phyloP scores from a whole-genome alignment of 2,888 invertebrate species.

The Drosophila pseudotalamancana region DNA sequence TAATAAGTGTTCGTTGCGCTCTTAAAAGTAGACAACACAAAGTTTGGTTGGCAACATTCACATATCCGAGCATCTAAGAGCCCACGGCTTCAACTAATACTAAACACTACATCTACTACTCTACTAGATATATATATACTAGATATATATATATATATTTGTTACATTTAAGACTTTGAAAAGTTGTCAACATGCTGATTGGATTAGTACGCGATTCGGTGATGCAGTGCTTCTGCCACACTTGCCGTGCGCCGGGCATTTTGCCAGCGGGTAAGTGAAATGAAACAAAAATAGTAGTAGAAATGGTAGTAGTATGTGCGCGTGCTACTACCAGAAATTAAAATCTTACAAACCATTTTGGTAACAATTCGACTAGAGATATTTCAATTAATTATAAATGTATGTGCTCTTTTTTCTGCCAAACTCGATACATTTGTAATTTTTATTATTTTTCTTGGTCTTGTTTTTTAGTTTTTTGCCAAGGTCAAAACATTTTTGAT shows the following conservation, averaged over 20 bases:
- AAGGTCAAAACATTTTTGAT: conserved; percentile 27
- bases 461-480: neutral
- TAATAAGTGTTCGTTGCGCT: conserved; percentile 27
- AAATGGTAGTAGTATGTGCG: conserved; percentile 24
- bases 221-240: conserved; percentile 97
- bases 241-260: conserved; percentile 92
- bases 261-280: conserved; percentile 89
- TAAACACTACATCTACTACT: neutral
- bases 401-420: neutral
- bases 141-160: conserved; percentile 5
- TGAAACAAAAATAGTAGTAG: conserved; percentile 17
- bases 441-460: conserved; percentile 2
- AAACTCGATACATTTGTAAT: conserved; percentile 6
- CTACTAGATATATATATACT: conserved; percentile 7
- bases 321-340: conserved; percentile 2
- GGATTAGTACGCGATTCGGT: conserved; percentile 95
- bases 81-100: conserved; percentile 17
- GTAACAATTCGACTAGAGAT: conserved; percentile 53
- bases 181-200: conserved; percentile 89
- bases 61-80: conserved; percentile 46
- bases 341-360: conserved; percentile 16
- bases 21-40: conserved; percentile 17
- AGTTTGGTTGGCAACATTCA: conserved; percentile 22
- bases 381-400: conserved; percentile 10
- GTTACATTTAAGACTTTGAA: neutral